Evolutionary conservation across 2,113 vertebrate species (phyloP), one percentile per base, ranked within the genome.

Genomic region (Caranx ignobilis): DNA sequence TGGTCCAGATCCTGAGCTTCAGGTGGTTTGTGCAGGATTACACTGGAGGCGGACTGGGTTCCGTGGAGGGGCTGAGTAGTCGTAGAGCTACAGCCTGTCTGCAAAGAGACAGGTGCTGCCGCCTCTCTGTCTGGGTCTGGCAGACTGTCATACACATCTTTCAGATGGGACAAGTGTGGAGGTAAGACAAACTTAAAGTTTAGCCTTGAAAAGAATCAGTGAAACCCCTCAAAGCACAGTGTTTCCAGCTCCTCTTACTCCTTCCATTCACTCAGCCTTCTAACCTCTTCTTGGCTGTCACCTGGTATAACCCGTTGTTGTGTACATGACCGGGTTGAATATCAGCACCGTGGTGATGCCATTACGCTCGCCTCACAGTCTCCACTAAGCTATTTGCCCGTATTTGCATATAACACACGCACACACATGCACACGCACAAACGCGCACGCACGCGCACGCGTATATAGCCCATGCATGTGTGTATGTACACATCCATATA

Each of bases 1-100:
- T 98, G 95, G 98, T 99, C 93, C 98, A 99, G 96, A 98, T 97
- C 94, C 95, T 99, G 93, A 99, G 98, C 96, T 99, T 99, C 96
- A 97, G 97, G 94, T 99, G 98, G 98, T 99, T 99, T 94, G 97
- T 98, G 95, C 97, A 98, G 95, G 97, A 99, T 96, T 99, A 95
- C 96, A 97, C 96, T 52, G 97, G 96, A 70, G 97, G 96, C 65
- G 97, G 97, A 82, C 95, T 98, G 94, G 97, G 96, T 83, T 96
- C 96, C 89, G 97, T 99, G 96, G 97, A 98, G 95, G 97, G 97
- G 87, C 96, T 99, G 86, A 98, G 93, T 52, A 94, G 96, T 94
- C 96, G 96, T 80, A 96, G 94, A 94, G 95, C 88, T 90, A 93
- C 94, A 54, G 92, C 90, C 76, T 89, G 77, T 83, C 89, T 73